phyloP scores from a whole-genome alignment of 2,888 invertebrate genomes.

The Antitype chi region DNA sequence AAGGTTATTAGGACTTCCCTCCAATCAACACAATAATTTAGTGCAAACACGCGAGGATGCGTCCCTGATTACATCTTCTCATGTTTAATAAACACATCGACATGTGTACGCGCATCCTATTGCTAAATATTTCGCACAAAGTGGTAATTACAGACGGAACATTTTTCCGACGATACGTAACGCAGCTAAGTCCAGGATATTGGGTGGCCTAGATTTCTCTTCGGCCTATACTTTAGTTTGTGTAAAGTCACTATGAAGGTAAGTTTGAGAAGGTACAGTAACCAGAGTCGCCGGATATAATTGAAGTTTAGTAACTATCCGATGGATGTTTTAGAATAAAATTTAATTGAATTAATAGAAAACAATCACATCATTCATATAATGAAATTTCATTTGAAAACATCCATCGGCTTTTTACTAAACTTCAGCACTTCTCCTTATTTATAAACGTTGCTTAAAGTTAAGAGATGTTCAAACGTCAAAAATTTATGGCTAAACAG shows the following conservation, averaged over 20 bases:
- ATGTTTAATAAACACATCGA: constrained; percentile 32
- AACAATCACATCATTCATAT: too few species aligned
- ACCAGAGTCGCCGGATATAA: too few species aligned
- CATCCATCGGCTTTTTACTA: too few species aligned
- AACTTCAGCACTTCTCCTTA: too few species aligned
- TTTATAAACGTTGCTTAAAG: too few species aligned
- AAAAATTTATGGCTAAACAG: too few species aligned
- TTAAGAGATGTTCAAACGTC: too few species aligned
- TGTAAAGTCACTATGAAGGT: constrained; percentile 20
- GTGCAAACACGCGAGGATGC: constrained; percentile 40
- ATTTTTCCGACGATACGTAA: constrained; percentile 56
- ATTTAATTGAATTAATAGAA: too few species aligned
- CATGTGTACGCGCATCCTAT: constrained; percentile 52
- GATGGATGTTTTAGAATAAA: too few species aligned
- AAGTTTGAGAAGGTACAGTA: constrained; percentile 12
- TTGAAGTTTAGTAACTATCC: too few species aligned
- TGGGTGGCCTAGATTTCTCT: constrained; percentile 70
- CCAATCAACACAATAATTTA: background rate
- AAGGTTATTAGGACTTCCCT: background rate
- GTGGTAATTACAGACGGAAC: constrained; percentile 39
- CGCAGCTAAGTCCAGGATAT: constrained; percentile 56
- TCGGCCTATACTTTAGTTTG: constrained; percentile 24
- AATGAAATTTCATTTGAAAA: too few species aligned
- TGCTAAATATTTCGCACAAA: constrained; percentile 32
- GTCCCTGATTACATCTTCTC: constrained; percentile 36